phyloP scores from a whole-genome alignment of 2,888 invertebrate genomes.

The Ornithoptera alexandrae region DNA sequence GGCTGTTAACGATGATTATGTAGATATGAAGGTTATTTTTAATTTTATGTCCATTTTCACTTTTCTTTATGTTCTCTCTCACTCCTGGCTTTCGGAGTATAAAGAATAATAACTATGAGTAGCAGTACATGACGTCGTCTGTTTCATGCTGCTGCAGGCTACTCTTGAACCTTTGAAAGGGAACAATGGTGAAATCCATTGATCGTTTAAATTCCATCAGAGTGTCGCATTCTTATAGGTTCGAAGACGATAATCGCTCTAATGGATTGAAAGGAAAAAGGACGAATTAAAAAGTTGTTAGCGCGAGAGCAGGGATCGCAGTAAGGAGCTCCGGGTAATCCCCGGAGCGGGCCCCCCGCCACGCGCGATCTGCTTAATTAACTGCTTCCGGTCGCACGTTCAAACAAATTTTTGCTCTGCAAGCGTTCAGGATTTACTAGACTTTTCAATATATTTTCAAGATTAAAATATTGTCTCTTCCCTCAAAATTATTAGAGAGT shows the following conservation, averaged over 20 bases:
- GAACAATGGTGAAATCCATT: constrained; percentile 5
- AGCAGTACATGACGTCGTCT: too few species aligned
- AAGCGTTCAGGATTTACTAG: not conserved
- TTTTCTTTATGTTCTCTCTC: too few species aligned
- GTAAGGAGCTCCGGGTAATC: constrained; percentile 43
- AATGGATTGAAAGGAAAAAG: constrained; percentile 31
- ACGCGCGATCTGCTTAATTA: constrained; percentile 52
- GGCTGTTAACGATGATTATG: too few species aligned
- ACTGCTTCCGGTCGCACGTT: constrained; percentile 37
- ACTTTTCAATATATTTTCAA: too few species aligned
- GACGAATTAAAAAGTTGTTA: constrained; percentile 44
- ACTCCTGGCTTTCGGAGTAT: too few species aligned
- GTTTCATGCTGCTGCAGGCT: too few species aligned
- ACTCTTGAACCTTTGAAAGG: not conserved
- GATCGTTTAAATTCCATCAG: constrained; percentile 19
- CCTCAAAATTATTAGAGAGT: too few species aligned
- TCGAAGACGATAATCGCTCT: constrained; percentile 29
- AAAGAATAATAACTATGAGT: too few species aligned
- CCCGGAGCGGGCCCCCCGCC: constrained; percentile 40
- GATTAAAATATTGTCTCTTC: too few species aligned
- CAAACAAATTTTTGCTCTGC: constrained; percentile 9
- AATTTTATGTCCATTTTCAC: too few species aligned
- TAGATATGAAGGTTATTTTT: too few species aligned
- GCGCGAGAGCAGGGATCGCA: constrained; percentile 38
- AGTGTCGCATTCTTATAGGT: constrained; percentile 16